A percentile compares a stretch with the other conserved stretches of the same genome.
phyloP scores from a whole-genome alignment of 2,888 invertebrate species.

The Omphaloscelis lunosa region DNA sequence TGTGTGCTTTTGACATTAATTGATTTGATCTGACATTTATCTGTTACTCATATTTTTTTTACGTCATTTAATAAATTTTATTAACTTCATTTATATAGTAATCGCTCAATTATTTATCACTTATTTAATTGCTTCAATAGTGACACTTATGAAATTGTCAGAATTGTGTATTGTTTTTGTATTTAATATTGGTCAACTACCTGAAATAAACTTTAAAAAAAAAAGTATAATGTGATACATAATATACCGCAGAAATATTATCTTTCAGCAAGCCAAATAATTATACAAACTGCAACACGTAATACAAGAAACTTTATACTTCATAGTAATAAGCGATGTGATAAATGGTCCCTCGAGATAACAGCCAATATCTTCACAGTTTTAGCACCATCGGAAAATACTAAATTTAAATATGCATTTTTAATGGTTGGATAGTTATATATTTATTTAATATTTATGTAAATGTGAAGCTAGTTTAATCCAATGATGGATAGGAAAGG shows the following conservation, averaged over 20 bases:
- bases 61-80: too few relatives aligned
- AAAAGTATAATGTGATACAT: slow-evolving; percentile 19
- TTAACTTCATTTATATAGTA: too few relatives aligned
- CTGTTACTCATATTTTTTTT: too few relatives aligned
- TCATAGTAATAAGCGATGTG: slow-evolving; percentile 13
- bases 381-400: slow-evolving; percentile 32
- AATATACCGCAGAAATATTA: slow-evolving; percentile 30
- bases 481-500: neutral
- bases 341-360: slow-evolving; percentile 24
- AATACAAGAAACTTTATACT: slow-evolving; percentile 28
- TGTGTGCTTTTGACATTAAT: too few relatives aligned
- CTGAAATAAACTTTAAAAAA: too few relatives aligned
- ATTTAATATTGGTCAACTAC: too few relatives aligned
- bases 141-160: too few relatives aligned
- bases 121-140: too few relatives aligned
- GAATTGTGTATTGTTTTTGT: too few relatives aligned
- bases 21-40: too few relatives aligned
- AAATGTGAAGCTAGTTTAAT: neutral
- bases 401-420: slow-evolving; percentile 19
- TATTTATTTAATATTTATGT: slow-evolving; percentile 19
- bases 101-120: too few relatives aligned
- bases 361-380: slow-evolving; percentile 15
- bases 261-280: slow-evolving; percentile 37
- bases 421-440: slow-evolving; percentile 3
- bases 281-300: slow-evolving; percentile 31